Base-by-base conservation (phyloP, 2,113 vertebrate species). In the Alligator mississippiensis region DNA sequence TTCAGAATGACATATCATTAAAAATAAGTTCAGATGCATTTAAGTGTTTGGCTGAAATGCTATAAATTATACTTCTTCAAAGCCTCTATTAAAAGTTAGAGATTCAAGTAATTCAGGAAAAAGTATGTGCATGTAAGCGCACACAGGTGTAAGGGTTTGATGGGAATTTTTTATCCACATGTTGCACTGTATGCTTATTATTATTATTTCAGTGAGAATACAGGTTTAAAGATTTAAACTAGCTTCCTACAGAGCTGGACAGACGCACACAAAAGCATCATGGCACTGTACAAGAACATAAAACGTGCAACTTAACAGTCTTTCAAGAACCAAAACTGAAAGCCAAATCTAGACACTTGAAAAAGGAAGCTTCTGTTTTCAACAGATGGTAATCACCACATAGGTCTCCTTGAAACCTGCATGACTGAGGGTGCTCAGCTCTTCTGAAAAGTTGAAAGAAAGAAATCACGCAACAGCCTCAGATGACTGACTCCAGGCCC, bases 21-120 rank as follows among this genome's bases (percentile, higher is more conserved):
- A 10, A 38, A 79, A 16, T 61, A 22, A 79, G 24, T 19, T 61
- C 21, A 61, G 76, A 62, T 76, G 17, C 6, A 38, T 14, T 34
- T 57, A 66, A 15, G 11, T 60, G 64, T 62, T 93, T 11, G 63
- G 55, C 47, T 60, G 7, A 5, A 91, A 84, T 25, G 59, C 2
- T 21, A 84, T 13, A 82, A 88, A 90, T 89, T 9, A 16, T 9
- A 75, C 17, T 9, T 58, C 16, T 55, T 83, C 0, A 1, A 81
- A 84, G n/a, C 6, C 62, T 93, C 24, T 34, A 15, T 90, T 82
- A 89, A 74, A 83, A 80, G 78, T 85, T 25, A 82, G 72, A 79
- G 12, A 16, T 10, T 13, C 72, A 34, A 6, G n/a, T 84, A 68
- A 88, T 25, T 68, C 59, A 80, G 61, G 9, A 90, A 28, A 9